Evolutionary conservation across 2,888 invertebrate genomes (phyloP).

Genomic region (Caenorhabditis becei): DNA sequence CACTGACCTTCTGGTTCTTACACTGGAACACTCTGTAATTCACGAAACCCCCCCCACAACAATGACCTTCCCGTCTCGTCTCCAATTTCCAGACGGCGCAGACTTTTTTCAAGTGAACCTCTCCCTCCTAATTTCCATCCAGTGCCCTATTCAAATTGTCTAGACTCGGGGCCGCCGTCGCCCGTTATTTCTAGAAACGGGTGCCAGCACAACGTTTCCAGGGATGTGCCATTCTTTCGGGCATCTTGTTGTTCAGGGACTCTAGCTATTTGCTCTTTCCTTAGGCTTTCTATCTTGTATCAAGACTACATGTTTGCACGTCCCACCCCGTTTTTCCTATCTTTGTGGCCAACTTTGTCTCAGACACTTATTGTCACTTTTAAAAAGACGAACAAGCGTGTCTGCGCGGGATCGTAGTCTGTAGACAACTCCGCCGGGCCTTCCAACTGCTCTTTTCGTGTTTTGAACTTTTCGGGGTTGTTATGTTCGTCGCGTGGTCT

Average conservation of each 20-base stretch:
- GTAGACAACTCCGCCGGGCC: neutral
- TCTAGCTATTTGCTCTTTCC: constrained; percentile 11
- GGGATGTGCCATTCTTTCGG: neutral
- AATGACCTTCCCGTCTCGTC: constrained; percentile 5
- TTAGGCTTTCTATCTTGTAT: constrained; percentile 22
- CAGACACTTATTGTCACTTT: constrained; percentile 9
- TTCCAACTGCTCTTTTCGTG: constrained; percentile 14
- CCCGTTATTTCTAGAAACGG: neutral
- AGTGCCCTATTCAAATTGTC: constrained; percentile 9
- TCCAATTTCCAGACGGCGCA: neutral
- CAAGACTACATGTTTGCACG: constrained; percentile 24
- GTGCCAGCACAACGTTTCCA: neutral
- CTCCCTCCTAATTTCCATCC: constrained; percentile 2
- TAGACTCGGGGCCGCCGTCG: constrained; percentile 7
- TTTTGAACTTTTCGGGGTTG: constrained; percentile 20
- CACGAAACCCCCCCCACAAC: constrained; percentile 11
- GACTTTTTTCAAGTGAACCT: constrained; percentile 1
- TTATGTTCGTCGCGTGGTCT: constrained; percentile 8
- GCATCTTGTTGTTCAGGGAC: neutral
- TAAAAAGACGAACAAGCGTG: neutral
- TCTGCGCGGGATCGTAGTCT: neutral
- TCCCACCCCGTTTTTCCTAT: constrained; percentile 17
- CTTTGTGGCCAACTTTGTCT: constrained; percentile 14
- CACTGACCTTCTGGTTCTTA: constrained; percentile 2
- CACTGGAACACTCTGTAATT: neutral